These are phyloP conservation scores for Ctenomys sociabilis DNA, from an alignment of 2,113 vertebrate genomes.

Conservation along the genomic window DNA sequence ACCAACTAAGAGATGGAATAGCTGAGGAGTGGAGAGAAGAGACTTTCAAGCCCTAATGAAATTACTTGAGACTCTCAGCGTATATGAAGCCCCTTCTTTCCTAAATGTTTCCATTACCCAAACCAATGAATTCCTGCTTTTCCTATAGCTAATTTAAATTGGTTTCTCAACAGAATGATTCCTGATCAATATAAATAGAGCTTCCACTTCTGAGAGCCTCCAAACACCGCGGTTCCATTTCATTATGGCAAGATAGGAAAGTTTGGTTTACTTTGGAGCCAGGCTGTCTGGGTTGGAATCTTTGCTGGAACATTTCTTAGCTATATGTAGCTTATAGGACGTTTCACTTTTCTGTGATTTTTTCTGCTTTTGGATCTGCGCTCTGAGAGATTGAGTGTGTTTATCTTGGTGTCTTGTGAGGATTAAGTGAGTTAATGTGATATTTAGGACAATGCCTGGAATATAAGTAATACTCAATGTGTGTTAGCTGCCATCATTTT, in stretches of 20 bases:
- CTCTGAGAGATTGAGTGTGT: not conserved
- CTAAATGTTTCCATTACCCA: not conserved
- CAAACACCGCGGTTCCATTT: not conserved
- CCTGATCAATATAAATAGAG: not conserved
- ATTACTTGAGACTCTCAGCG: slow-evolving; percentile 3
- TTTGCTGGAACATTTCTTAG: not conserved
- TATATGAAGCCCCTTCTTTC: not conserved
- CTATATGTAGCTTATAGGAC: not conserved
- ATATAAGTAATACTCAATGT: not conserved
- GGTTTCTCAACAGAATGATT: slow-evolving; percentile 28
- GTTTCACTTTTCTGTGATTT: not conserved
- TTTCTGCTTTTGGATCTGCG: not conserved
- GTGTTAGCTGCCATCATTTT: not conserved
- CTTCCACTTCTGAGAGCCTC: not conserved
- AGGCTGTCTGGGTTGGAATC: not conserved
- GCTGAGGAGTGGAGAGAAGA: slow-evolving; percentile 31
- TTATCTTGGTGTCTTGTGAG: not conserved
- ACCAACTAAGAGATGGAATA: not conserved
- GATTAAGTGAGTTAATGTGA: not conserved
- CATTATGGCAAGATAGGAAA: not conserved
- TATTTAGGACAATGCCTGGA: not conserved
- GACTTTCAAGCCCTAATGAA: not conserved
- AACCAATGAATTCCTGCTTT: slow-evolving; percentile 38
- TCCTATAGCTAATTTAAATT: slow-evolving; percentile 27
- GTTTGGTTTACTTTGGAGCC: not conserved